A percentile compares a stretch with the other conserved stretches of the same genome.
Evolutionary conservation across 2,113 vertebrate genomes (phyloP).

Genomic region (Microtus richardsoni): DNA sequence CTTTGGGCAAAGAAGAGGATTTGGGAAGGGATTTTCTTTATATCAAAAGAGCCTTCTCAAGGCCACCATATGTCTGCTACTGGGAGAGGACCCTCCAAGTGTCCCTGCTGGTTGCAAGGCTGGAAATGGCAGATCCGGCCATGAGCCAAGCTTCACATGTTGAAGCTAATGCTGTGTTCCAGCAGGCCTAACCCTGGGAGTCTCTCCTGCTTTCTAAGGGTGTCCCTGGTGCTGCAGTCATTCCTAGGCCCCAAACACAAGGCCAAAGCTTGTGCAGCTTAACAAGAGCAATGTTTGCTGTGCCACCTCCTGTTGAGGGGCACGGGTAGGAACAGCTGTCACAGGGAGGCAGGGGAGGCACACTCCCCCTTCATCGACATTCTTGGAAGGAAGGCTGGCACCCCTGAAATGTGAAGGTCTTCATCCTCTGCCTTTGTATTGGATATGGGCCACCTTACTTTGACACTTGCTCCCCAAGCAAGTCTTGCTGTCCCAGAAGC

Average conservation of each 20-base stretch:
- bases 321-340: background rate
- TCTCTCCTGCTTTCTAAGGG: background rate
- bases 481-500: background rate
- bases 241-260: background rate
- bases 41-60: background rate
- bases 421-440: fast-evolving
- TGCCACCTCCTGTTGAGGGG: background rate
- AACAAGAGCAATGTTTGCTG: background rate
- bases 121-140: background rate
- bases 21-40: background rate
- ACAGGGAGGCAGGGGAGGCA: too few relatives aligned
- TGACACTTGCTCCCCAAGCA: fast-evolving
- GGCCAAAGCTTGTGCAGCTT: background rate
- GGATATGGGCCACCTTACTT: background rate
- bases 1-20: too few relatives aligned
- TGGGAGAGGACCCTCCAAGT: fast-evolving
- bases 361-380: background rate
- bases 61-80: background rate
- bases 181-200: background rate
- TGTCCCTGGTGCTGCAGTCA: background rate
- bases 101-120: fast-evolving
- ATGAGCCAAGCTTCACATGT: background rate
- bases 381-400: background rate
- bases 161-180: background rate
- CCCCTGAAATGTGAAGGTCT: fast-evolving